phyloP scores from a whole-genome alignment of 37 sponge, comb jelly and placozoan species.

The Cladorhizidae sp. region DNA sequence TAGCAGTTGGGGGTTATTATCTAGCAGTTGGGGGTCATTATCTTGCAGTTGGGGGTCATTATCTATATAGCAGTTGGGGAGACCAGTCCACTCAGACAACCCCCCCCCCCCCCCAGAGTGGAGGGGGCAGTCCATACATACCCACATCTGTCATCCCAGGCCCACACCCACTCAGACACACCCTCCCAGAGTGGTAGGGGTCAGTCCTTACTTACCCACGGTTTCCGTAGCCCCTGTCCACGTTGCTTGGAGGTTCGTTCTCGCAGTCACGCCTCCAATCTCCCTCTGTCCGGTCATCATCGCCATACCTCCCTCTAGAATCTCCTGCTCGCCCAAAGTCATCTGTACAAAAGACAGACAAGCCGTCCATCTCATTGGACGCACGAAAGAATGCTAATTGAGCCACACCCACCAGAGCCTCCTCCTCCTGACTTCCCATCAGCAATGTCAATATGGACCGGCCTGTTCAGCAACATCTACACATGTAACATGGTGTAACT shows the following conservation, averaged over 20 bases:
- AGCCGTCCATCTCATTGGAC: not conserved
- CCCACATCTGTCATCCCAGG: not conserved
- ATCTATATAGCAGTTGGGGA: too few relatives aligned
- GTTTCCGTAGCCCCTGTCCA: conserved; percentile 14
- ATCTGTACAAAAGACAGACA: not conserved
- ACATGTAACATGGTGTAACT: not conserved
- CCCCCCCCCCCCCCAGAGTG: too few relatives aligned
- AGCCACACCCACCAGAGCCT: not conserved
- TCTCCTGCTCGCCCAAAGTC: conserved; percentile 24
- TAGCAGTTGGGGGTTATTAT: too few relatives aligned
- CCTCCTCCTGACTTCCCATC: conserved; percentile 40
- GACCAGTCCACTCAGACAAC: too few relatives aligned
- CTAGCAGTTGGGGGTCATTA: too few relatives aligned
- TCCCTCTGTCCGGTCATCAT: conserved; percentile 57
- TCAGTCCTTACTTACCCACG: conserved; percentile 18
- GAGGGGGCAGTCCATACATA: too few relatives aligned
- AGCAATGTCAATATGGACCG: conserved; percentile 71
- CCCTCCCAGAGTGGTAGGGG: not conserved
- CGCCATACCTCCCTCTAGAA: conserved; percentile 11
- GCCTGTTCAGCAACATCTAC: conserved; percentile 45
- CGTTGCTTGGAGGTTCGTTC: not conserved
- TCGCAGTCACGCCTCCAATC: conserved; percentile 67
- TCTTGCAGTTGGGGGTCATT: too few relatives aligned
- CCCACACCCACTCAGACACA: too few relatives aligned
- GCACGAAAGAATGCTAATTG: not conserved